Conservation (phyloP, 1,140 invertebrate species). For the Patella vulgata region DNA sequence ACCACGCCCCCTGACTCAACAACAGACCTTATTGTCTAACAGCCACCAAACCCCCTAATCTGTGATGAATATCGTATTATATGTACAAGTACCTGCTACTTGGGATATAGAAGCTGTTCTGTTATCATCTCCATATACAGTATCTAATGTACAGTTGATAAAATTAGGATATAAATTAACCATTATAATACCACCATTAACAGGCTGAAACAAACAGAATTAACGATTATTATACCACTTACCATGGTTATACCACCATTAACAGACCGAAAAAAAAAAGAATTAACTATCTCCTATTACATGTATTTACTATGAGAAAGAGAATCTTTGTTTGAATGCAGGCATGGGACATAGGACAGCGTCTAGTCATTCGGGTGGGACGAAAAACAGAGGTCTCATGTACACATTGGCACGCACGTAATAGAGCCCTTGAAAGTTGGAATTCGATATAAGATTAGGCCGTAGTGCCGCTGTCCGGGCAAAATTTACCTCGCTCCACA, state of each 20-base stretch:
- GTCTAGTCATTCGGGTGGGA: too few relatives aligned
- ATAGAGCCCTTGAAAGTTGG: too few relatives aligned
- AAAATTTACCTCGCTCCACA: too few relatives aligned
- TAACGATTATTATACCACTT: background rate
- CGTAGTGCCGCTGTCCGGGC: too few relatives aligned
- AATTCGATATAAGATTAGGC: too few relatives aligned
- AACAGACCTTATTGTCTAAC: too few relatives aligned
- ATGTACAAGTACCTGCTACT: constrained; percentile 91
- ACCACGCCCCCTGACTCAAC: too few relatives aligned
- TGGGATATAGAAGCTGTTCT: constrained; percentile 78
- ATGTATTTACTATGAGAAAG: background rate
- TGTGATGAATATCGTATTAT: too few relatives aligned
- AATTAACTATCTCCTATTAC: background rate
- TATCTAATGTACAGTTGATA: constrained; percentile 79
- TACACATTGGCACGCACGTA: too few relatives aligned
- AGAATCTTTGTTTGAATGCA: background rate
- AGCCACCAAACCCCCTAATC: too few relatives aligned
- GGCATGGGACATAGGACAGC: background rate
- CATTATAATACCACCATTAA: constrained; percentile 90
- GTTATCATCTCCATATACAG: constrained; percentile 55
- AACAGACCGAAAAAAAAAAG: background rate
- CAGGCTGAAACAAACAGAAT: constrained; percentile 70
- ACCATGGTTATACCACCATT: background rate
- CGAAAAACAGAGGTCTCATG: too few relatives aligned
- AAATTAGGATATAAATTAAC: constrained; percentile 91